These are phyloP conservation scores for Cheiracanthium punctorium DNA, from an alignment of 2,888 invertebrate species.

Conservation along the genomic window DNA sequence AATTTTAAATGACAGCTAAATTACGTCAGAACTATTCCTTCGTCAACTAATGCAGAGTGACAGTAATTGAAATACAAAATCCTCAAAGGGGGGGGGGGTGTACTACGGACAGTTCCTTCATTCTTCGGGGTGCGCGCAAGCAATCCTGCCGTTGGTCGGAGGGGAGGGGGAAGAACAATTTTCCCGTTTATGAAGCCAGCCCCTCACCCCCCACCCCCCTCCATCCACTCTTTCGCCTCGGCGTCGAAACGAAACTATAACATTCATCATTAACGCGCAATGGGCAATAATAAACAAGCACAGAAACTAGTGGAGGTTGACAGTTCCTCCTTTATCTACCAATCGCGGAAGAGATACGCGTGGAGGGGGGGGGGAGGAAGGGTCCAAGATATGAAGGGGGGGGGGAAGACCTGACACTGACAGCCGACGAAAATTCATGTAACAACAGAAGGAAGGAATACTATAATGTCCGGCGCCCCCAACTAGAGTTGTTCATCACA, in stretches of 20 bases:
- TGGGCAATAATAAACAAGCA: constrained; percentile 68
- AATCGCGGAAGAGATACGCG: constrained; percentile 56
- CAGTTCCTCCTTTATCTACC: constrained; percentile 49
- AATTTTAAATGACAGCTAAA: constrained; percentile 13
- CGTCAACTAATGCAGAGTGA: constrained; percentile 9
- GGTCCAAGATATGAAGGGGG: neutral
- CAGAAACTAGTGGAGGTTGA: constrained; percentile 33
- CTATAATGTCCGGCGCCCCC: constrained; percentile 49
- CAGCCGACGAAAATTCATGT: constrained; percentile 66
- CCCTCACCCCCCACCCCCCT: neutral
- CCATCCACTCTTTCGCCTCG: constrained; percentile 5
- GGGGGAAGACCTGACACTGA: constrained; percentile 39
- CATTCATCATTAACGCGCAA: constrained; percentile 68
- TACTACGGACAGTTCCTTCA: neutral
- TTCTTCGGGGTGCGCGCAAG: neutral
- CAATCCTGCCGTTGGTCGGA: neutral
- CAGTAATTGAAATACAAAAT: constrained; percentile 57
- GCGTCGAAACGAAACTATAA: constrained; percentile 61
- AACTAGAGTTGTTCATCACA: constrained; percentile 52
- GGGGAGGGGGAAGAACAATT: neutral
- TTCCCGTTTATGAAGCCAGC: neutral
- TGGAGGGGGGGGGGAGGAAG: constrained; percentile 3
- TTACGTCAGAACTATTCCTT: neutral
- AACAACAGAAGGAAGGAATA: constrained; percentile 37
- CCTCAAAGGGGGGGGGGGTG: neutral